Base-by-base conservation (phyloP, 2,888 invertebrate species). In the Ichneumon xanthorius region DNA sequence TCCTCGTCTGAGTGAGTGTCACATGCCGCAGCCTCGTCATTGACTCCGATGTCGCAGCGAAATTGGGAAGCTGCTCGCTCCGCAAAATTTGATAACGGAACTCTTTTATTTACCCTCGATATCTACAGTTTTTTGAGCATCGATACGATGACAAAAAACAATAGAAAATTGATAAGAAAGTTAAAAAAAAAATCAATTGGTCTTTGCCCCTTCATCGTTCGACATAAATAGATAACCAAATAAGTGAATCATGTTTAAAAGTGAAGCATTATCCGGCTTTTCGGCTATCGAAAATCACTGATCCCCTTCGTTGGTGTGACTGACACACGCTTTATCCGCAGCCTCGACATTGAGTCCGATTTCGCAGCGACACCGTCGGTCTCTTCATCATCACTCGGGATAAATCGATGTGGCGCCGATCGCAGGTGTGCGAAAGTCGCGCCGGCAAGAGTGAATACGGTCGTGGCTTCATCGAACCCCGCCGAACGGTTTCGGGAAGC, bases 371-470 rank as follows among this genome's bases (percentile, higher is more conserved):
- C 58, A 71, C 55, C 55, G 45, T 70, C 70, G 50, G 16, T 30
- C 50, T 61, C 67, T 67, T 80, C 67, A 19, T 73, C 80, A 72
- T 58, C 70, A 37, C 58, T 84, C 67, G 63, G 79, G 61, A 85
- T 80, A 73, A 80, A 85, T 85, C 70, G 67, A 58, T 33, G 63
- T 6, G 2, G 48, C 58, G 79, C 77, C 37, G 79, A 82, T 85
- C 75, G 19, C 85, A 85, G 82, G 79, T 85, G 82, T 72, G 71
- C 68, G 67, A 82, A 80, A 82, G 61, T 81, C 30, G 48, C 48
- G 58, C 45, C 65, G 70, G 58, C 78, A 75, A 79, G 78, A 79
- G 81, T 81, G 77, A 78, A 75, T 81, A 55, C 70, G 30, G 63
- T 4, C 14, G 37, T 5, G 79, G 63, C 63, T 73, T 16, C 79